These are phyloP conservation scores for Steinernema scapterisci DNA, from an alignment of 2,888 invertebrate genomes.

Conservation along the genomic window DNA sequence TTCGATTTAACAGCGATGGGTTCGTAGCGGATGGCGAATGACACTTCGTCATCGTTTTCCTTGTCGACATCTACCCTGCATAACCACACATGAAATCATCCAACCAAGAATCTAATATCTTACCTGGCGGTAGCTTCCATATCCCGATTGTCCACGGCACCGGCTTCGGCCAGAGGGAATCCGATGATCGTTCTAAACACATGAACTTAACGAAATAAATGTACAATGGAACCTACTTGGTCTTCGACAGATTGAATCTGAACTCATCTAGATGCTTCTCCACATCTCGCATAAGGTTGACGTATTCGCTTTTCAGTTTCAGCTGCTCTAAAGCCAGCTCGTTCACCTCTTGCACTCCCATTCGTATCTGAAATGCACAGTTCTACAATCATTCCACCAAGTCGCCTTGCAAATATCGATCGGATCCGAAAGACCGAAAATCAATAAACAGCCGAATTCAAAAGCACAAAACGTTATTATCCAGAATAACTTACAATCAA, in stretches of 20 bases:
- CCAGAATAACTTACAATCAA: too few species aligned
- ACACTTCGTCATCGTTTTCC: not conserved
- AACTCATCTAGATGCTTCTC: conserved; percentile 40
- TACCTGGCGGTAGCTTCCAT: conserved; percentile 35
- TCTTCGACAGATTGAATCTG: conserved; percentile 43
- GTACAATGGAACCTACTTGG: conserved; percentile 37
- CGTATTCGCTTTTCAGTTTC: conserved; percentile 39
- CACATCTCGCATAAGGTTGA: conserved; percentile 36
- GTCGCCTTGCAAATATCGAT: not conserved
- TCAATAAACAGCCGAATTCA: too few species aligned
- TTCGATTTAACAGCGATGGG: not conserved
- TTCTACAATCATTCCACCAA: not conserved
- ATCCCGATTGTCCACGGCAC: conserved; percentile 40
- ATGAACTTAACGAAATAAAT: not conserved
- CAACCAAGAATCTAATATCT: not conserved
- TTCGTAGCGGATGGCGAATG: conserved; percentile 18
- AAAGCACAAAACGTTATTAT: too few species aligned
- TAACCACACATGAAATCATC: not conserved
- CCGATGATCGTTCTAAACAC: conserved; percentile 40
- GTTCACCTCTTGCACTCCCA: conserved; percentile 35
- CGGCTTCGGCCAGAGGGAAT: conserved; percentile 36
- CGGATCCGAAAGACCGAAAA: not conserved
- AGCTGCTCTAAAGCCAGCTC: conserved; percentile 35
- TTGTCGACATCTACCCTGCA: not conserved
- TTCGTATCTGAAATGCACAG: not conserved